Evolutionary conservation across 2,113 vertebrate species (phyloP).

Genomic region (Thamnaconus septentrionalis): DNA sequence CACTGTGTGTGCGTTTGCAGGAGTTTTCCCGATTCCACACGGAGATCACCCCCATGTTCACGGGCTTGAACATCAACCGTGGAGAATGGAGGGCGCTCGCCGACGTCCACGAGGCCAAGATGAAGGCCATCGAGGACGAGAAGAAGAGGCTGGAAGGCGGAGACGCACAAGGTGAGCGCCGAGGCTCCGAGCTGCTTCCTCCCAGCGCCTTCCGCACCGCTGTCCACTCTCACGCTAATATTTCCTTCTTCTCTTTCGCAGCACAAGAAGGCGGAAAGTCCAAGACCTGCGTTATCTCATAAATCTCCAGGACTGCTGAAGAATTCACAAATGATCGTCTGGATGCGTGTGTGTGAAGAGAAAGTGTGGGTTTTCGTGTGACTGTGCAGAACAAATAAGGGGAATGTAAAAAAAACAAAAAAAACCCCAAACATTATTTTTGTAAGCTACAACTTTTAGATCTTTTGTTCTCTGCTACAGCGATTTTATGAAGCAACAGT

Average conservation of each 20-base stretch:
- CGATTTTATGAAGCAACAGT: background rate
- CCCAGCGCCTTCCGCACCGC: background rate
- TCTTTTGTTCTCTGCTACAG: conserved; percentile 5
- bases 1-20: conserved; percentile 52
- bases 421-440: conserved; percentile 21
- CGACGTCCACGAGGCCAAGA: conserved; percentile 85
- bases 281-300: conserved; percentile 90
- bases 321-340: conserved; percentile 11
- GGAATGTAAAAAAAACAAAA: conserved; percentile 1
- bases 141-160: conserved; percentile 80
- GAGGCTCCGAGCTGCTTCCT: background rate
- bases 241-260: conserved; percentile 15
- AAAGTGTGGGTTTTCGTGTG: conserved; percentile 9
- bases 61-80: conserved; percentile 86
- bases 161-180: conserved; percentile 32
- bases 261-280: conserved; percentile 76
- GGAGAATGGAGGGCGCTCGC: conserved; percentile 86
- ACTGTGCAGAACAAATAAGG: background rate
- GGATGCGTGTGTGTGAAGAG: conserved; percentile 26
- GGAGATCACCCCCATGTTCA: conserved; percentile 89
- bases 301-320: conserved; percentile 14
- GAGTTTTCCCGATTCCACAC: conserved; percentile 90
- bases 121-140: conserved; percentile 83
- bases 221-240: background rate
- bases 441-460: conserved; percentile 7